Conservation (phyloP, 1,140 invertebrate genomes). For the Zaprionus lachaisei region DNA sequence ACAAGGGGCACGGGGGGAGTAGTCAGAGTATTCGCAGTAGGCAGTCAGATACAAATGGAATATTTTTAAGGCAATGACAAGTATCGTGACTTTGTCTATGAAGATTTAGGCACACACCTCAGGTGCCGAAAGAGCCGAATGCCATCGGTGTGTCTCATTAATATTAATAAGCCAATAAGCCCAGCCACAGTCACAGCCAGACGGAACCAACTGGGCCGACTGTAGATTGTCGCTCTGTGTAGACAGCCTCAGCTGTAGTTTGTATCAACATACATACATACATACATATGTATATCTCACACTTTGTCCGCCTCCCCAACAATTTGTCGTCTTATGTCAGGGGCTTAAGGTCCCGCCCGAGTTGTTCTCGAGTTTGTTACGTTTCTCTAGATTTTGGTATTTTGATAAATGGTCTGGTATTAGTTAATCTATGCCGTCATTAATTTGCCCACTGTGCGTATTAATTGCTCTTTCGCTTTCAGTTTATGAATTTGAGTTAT, state of each 20-base stretch:
- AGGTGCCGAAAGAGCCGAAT: conserved; percentile 63
- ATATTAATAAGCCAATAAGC: conserved; percentile 72
- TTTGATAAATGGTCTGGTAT: conserved; percentile 69
- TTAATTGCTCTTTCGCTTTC: conserved; percentile 60
- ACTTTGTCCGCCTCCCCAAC: conserved; percentile 15
- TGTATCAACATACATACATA: too few species aligned
- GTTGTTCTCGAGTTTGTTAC: conserved; percentile 7
- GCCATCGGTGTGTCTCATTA: conserved; percentile 68
- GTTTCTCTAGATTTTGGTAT: conserved; percentile 6
- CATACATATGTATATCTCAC: background rate
- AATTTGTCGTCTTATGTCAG: conserved; percentile 43
- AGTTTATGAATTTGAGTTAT: conserved; percentile 52
- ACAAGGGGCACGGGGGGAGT: background rate
- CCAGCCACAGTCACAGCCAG: background rate
- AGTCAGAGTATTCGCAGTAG: too few species aligned
- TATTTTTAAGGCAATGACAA: conserved; percentile 56
- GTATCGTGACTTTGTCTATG: conserved; percentile 52
- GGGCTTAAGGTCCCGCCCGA: conserved; percentile 22
- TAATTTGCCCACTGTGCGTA: conserved; percentile 69
- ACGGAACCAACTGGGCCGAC: conserved; percentile 12
- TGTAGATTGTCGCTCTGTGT: conserved; percentile 34
- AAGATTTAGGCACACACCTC: conserved; percentile 65
- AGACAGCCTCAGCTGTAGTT: conserved; percentile 13
- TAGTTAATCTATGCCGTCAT: conserved; percentile 73
- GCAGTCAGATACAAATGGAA: conserved; percentile 36